Conservation (phyloP, 1,140 invertebrate genomes). For the Calycopis cecrops region DNA sequence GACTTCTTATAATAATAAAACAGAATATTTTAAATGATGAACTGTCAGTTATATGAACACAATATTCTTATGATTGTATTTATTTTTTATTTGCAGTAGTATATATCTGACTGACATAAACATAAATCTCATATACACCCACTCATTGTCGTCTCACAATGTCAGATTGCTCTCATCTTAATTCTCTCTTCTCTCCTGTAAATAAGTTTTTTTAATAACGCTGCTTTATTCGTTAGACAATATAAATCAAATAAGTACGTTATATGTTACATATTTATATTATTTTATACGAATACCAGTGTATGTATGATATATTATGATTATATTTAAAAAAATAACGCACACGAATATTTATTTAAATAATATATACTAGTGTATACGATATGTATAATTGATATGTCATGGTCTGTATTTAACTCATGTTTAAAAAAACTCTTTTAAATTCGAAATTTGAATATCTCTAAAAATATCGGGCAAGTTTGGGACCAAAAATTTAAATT, state of each 20-base stretch:
- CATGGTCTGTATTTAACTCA: background rate
- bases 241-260: conserved; percentile 7
- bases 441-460: conserved; percentile 14
- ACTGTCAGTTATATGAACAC: background rate
- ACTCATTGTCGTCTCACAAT: background rate
- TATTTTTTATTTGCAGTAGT: background rate
- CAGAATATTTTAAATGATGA: background rate
- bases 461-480: conserved; percentile 15
- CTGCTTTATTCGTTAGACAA: background rate
- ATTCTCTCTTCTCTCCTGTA: background rate
- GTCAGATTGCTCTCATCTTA: background rate
- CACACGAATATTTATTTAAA: conserved; percentile 17
- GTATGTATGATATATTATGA: conserved; percentile 15
- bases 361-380: conserved; percentile 11
- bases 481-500: conserved; percentile 21
- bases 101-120: conserved; percentile 3
- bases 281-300: conserved; percentile 18
- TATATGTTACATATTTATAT: conserved; percentile 10
- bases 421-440: conserved; percentile 3
- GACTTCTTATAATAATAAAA: background rate
- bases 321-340: conserved; percentile 15
- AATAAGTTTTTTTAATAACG: conserved; percentile 2
- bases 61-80: background rate
- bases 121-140: background rate
- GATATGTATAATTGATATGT: background rate